Evolutionary conservation across 2,797 vertebrate species (phyloP), one percentile per base, ranked within the genome.

Genomic region (Galago senegalensis): DNA sequence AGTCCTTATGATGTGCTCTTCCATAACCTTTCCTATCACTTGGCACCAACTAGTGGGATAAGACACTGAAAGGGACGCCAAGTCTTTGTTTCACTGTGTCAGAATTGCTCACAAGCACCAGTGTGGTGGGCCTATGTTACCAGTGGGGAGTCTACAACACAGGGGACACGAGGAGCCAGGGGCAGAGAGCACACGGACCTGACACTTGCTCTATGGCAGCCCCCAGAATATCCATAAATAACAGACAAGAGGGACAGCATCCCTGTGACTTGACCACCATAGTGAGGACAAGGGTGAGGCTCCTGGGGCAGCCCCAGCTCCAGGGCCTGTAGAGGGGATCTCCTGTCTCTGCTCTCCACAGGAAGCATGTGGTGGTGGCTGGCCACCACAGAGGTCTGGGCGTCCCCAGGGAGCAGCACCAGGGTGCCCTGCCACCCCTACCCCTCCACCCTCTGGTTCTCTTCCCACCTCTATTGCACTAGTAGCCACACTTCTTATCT

Each of bases 301-400:
- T 65, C 23, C 7, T 49, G 97, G 97, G 97, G 83, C 97, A 97
- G 94, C 63, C 97, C 97, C 97, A 90, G 72, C 34, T 87, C 67
- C 86, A 88, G 93, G 96, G 92, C 92, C 96, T 95, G 65, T 79
- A 93, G 83, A 92, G 93, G 97, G 97, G 97, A 96, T 98, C 97
- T 97, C 97, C 97, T 98, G 87, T 94, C 76, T 67, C 43, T 60
- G 49, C n/a, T 83, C 89, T 85, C 73, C 97, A 94, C 97, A 97
- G 97, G 97, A 98, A 98, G 73, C 46, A 18, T 61, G 87, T 77
- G 94, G 87, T 84, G 21, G 43, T 91, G 84, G 73, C 58, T 10
- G 43, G 91, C 84, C 83, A 88, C 76, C 49, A 12, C 96, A 97
- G 94, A 92, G 63, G 87, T 75, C 93, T 96, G 97, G 97, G 93